These are phyloP conservation scores for Chloroceryle amazona DNA, from an alignment of 2,797 vertebrate genomes.

Conservation along the genomic window DNA sequence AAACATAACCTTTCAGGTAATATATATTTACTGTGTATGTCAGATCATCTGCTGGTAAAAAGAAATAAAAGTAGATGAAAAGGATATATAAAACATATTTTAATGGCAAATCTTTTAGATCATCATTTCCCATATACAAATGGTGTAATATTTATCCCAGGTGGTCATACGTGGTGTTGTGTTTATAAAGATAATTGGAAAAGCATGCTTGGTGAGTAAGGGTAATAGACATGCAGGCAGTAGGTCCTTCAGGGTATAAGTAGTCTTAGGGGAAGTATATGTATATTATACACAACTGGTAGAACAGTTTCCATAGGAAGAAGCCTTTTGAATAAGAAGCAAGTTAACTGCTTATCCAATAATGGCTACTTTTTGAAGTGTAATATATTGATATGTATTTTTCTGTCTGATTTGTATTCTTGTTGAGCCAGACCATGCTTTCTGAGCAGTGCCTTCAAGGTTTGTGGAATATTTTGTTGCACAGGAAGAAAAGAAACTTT, in stretches of 20 bases:
- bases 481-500: not conserved
- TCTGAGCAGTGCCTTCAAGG: not conserved
- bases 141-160: slow-evolving; percentile 62
- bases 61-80: slow-evolving; percentile 20
- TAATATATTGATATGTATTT: slow-evolving; percentile 18
- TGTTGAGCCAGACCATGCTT: not conserved
- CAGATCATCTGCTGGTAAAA: slow-evolving; percentile 27
- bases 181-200: slow-evolving; percentile 71
- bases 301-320: slow-evolving; percentile 26
- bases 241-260: slow-evolving; percentile 44
- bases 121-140: slow-evolving; percentile 36
- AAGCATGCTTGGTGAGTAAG: slow-evolving; percentile 56
- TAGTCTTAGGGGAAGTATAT: slow-evolving; percentile 44
- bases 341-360: not conserved
- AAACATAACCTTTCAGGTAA: not conserved
- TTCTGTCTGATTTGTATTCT: slow-evolving; percentile 27
- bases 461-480: not conserved
- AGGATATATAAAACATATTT: slow-evolving; percentile 43
- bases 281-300: slow-evolving; percentile 9
- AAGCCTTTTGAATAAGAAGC: slow-evolving; percentile 27
- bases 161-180: slow-evolving; percentile 38
- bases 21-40: not conserved
- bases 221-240: slow-evolving; percentile 34
- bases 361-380: slow-evolving; percentile 13
- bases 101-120: slow-evolving; percentile 34